Evolutionary conservation across 2,888 invertebrate species (phyloP).

Genomic region (Salticus scenicus): DNA sequence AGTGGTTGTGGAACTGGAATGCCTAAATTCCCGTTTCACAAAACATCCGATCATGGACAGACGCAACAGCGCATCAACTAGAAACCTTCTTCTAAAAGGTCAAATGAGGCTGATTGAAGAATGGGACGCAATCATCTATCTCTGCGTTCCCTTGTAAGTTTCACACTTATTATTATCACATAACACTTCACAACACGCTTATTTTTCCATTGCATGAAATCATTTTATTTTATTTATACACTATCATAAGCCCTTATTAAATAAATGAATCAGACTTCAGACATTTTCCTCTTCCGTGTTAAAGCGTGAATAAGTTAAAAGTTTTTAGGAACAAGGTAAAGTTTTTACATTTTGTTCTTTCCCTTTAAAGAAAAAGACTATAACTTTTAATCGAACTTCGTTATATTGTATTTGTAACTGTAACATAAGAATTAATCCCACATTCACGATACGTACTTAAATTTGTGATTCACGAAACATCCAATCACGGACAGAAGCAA

Average conservation of each 20-base stretch:
- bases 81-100: slow-evolving; percentile 87
- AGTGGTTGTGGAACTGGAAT: slow-evolving; percentile 89
- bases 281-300: no score
- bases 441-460: no score
- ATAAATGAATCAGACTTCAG: background rate
- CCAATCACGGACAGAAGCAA: slow-evolving; percentile 78
- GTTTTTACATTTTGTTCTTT: no score
- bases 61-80: slow-evolving; percentile 78
- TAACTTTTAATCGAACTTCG: no score
- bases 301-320: no score
- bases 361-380: no score
- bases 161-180: no score
- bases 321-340: no score
- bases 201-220: background rate
- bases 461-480: slow-evolving; percentile 30
- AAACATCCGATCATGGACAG: slow-evolving; percentile 76
- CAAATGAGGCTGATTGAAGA: slow-evolving; percentile 89
- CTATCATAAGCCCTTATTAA: background rate
- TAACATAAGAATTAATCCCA: no score
- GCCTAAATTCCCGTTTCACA: slow-evolving; percentile 58
- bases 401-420: no score
- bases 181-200: background rate
- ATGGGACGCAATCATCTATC: slow-evolving; percentile 86
- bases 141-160: slow-evolving; percentile 92
- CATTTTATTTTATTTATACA: no score